phyloP scores from a whole-genome alignment of 2,888 invertebrate species.

The Limenitis camilla region DNA sequence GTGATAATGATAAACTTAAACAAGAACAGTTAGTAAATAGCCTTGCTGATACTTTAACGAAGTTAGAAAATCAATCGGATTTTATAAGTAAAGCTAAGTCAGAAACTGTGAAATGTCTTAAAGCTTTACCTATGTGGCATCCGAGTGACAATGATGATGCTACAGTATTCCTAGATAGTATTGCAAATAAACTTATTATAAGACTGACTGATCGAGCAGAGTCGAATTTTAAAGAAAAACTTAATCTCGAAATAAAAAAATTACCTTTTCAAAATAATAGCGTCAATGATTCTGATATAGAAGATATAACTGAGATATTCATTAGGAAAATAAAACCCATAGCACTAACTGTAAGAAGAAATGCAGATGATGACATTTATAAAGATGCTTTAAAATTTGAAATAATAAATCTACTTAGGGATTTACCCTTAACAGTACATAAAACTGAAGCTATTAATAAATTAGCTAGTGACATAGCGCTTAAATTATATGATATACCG shows the following conservation, averaged over 20 bases:
- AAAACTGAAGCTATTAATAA: not conserved
- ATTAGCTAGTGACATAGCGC: constrained; percentile 7
- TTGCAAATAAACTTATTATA: constrained; percentile 13
- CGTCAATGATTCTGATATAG: not conserved
- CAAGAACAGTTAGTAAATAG: not conserved
- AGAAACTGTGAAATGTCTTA: constrained; percentile 12
- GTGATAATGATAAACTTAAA: constrained; percentile 3
- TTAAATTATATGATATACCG: constrained; percentile 3
- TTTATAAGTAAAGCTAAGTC: constrained; percentile 12
- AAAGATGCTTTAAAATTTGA: constrained; percentile 4
- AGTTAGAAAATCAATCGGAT: constrained; percentile 1
- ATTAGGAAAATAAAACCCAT: not conserved
- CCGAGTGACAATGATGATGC: constrained; percentile 4
- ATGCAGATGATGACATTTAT: constrained; percentile 2
- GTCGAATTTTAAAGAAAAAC: not conserved
- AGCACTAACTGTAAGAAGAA: not conserved
- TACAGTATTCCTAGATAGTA: not conserved
- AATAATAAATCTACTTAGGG: constrained; percentile 5
- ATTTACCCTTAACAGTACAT: constrained; percentile 1
- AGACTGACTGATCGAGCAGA: constrained; percentile 3
- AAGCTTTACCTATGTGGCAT: constrained; percentile 15
- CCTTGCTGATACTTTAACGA: constrained; percentile 7
- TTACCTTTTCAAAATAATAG: not conserved
- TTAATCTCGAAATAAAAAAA: constrained; percentile 1
- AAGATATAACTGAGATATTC: constrained; percentile 1